Evolutionary conservation across 2,797 vertebrate species (phyloP), one percentile per base, ranked within the genome.

Genomic region (Champsocephalus esox): DNA sequence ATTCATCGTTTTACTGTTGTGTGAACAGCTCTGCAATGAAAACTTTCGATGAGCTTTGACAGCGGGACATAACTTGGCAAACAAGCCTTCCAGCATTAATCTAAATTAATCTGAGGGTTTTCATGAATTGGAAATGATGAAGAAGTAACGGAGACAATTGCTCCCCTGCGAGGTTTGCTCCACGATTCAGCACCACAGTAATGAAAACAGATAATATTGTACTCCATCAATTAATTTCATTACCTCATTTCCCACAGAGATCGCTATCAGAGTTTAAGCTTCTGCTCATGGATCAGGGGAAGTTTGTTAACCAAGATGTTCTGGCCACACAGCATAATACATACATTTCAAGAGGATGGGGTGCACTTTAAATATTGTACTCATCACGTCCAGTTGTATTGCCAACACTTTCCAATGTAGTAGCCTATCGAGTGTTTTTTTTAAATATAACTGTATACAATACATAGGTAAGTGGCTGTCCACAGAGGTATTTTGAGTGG

Each of bases 151-250:
- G 21, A 81, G 59, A 50, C 44, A 56, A 59, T 77, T 24, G 16
- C 41, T 76, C 66, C 75, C 45, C 21, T 12, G 28, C 0, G 57
- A 68, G 46, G 43, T 59, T 44, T 68, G 41, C 65, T 58, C 44
- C 56, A 66, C 17, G 16, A 67, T 70, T 70, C 62, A 70, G 64
- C 45, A 70, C 55, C 55, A 24, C 41, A 60, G 46, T 71, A 58
- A 82, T 79, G 78, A 74, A 80, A 76, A 77, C 59, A 50, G 50
- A 86, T 66, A 79, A 78, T 69, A 84, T 76, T 73, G 56, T 80
- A 73, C 72, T 21, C 50, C 68, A 81, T 81, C 78, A 75, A 48
- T 56, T 84, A 28, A 82, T 77, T 77, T 66, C 64, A 77, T 75
- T 70, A 70, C 56, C 65, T 66, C 11, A 79, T 75, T 73, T 81